A percentile compares a stretch with the other conserved stretches of the same genome.
phyloP scores from a whole-genome alignment of 2,113 vertebrate genomes.

The Ancistrus triradiatus region DNA sequence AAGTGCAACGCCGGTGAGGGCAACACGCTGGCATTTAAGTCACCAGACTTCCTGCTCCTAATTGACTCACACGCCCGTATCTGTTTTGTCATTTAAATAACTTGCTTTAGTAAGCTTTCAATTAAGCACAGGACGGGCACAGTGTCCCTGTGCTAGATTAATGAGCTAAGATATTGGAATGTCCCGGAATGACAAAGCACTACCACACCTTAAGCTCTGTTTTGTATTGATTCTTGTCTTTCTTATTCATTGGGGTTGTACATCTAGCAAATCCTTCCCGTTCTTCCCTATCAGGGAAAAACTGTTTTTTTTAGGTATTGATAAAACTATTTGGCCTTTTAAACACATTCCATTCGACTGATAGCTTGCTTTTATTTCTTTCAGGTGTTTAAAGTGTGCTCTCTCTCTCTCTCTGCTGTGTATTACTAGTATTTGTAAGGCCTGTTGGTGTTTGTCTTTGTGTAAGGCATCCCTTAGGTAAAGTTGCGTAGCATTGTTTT shows the following conservation, averaged over 20 bases:
- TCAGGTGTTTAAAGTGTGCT: slow-evolving; percentile 4
- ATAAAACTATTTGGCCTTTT: slow-evolving; percentile 74
- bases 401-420: slow-evolving; percentile 1
- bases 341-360: slow-evolving; percentile 53
- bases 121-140: slow-evolving; percentile 67
- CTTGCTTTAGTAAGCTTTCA: slow-evolving; percentile 74
- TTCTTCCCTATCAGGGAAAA: slow-evolving; percentile 59
- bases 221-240: slow-evolving; percentile 68
- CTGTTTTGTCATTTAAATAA: slow-evolving; percentile 75
- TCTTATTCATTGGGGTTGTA: slow-evolving; percentile 72
- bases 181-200: slow-evolving; percentile 74
- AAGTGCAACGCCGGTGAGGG: slow-evolving; percentile 52
- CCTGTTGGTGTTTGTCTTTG: not conserved
- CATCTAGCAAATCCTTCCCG: slow-evolving; percentile 64
- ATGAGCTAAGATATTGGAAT: slow-evolving; percentile 75
- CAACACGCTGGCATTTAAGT: slow-evolving; percentile 58
- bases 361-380: slow-evolving; percentile 43
- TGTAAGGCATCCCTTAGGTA: slow-evolving; percentile 24
- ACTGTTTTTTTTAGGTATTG: slow-evolving; percentile 69
- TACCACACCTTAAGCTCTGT: slow-evolving; percentile 73
- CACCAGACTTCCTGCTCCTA: slow-evolving; percentile 53
- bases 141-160: slow-evolving; percentile 68
- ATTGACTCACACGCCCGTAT: slow-evolving; percentile 62
- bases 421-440: slow-evolving; percentile 24
- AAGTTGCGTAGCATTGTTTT: slow-evolving; percentile 19